phyloP scores from a whole-genome alignment of 2,113 vertebrate genomes.

The Muntiacus reevesi region DNA sequence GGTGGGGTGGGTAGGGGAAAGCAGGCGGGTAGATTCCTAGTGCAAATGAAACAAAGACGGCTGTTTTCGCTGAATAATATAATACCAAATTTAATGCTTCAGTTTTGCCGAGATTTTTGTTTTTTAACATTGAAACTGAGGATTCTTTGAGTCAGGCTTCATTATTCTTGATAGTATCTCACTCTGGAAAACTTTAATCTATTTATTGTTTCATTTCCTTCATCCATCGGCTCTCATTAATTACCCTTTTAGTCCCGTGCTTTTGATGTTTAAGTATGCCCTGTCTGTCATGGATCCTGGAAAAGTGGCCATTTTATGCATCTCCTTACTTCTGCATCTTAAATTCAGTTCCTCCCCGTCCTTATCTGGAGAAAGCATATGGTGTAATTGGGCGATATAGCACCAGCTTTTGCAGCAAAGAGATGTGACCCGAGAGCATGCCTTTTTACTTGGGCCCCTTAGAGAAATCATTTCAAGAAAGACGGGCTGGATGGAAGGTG shows the following conservation, averaged over 20 bases:
- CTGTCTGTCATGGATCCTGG: conserved; percentile 39
- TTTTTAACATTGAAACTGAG: conserved; percentile 31
- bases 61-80: conserved; percentile 68
- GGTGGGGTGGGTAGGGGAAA: conserved; percentile 51
- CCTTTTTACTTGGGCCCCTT: conserved; percentile 49
- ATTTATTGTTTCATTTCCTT: conserved; percentile 50
- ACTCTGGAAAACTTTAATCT: conserved; percentile 64
- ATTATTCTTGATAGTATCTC: conserved; percentile 47
- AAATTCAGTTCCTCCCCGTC: conserved; percentile 38
- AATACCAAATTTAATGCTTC: conserved; percentile 60
- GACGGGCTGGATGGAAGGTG: background rate
- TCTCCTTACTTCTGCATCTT: conserved; percentile 62
- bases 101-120: conserved; percentile 53
- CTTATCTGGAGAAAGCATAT: conserved; percentile 64
- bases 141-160: conserved; percentile 36
- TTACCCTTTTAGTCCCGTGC: background rate
- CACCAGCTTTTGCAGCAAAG: conserved; percentile 35
- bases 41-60: conserved; percentile 73
- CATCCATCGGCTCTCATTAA: background rate
- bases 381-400: conserved; percentile 52
- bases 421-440: conserved; percentile 53
- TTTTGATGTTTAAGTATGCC: conserved; percentile 60
- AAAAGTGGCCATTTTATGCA: conserved; percentile 76
- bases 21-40: conserved; percentile 63
- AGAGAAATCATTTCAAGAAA: conserved; percentile 57